phyloP scores from a whole-genome alignment of 1,140 invertebrate species.

The Bombus waltoni region DNA sequence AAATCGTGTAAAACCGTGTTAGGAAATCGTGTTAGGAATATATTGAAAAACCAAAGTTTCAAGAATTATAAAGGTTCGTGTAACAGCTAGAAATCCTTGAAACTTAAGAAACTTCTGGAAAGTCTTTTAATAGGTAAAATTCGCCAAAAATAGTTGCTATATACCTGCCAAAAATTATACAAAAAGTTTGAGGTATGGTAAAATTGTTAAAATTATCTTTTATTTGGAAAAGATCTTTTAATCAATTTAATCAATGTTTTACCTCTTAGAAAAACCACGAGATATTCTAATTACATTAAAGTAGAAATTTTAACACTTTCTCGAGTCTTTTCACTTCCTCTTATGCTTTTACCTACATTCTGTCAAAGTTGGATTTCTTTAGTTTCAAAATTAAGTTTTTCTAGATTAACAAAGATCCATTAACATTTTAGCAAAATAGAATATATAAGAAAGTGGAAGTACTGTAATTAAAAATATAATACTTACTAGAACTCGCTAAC shows the following conservation, averaged over 20 bases:
- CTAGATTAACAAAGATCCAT: not conserved
- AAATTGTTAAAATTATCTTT: not conserved
- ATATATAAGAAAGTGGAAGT: not conserved
- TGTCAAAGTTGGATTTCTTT: not conserved
- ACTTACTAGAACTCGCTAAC: not conserved
- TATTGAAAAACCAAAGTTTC: not conserved
- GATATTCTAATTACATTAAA: not conserved
- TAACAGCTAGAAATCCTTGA: too few species aligned
- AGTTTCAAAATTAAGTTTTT: not conserved
- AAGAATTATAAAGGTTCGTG: not conserved
- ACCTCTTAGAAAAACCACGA: not conserved
- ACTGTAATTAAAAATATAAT: not conserved
- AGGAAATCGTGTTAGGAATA: not conserved
- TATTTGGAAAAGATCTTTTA: not conserved
- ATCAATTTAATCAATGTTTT: not conserved
- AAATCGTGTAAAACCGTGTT: not conserved
- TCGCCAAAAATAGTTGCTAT: not conserved
- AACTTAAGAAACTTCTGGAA: not conserved
- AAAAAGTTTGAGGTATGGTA: not conserved
- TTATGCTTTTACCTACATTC: not conserved
- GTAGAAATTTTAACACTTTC: not conserved
- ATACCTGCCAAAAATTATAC: not conserved
- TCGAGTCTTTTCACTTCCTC: not conserved
- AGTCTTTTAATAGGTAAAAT: not conserved
- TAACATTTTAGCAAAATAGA: not conserved